phyloP scores from a whole-genome alignment of 2,113 vertebrate genomes.

The Rhynchomys soricoides region DNA sequence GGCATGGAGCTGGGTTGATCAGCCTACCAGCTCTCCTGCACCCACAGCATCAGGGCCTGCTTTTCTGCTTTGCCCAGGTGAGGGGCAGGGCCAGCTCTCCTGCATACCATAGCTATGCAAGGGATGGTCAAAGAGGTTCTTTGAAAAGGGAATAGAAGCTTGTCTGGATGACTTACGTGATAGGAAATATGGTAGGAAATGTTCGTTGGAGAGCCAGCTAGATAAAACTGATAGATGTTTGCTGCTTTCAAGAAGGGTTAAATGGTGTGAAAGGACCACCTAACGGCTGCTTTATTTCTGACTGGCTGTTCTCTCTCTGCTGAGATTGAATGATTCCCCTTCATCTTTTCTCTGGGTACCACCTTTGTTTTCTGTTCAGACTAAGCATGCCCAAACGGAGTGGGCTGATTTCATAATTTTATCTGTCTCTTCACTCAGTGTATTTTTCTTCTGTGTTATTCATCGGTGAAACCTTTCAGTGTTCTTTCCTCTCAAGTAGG shows the following conservation, averaged over 20 bases:
- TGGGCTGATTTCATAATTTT: background rate
- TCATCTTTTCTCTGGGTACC: background rate
- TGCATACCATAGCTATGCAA: background rate
- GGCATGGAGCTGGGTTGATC: background rate
- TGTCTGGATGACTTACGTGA: background rate
- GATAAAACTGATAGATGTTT: background rate
- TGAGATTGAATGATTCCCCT: background rate
- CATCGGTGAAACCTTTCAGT: background rate
- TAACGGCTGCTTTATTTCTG: background rate
- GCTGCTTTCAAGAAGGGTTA: background rate
- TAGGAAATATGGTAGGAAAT: slow-evolving; percentile 7
- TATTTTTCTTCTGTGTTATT: slow-evolving; percentile 21
- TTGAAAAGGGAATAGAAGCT: background rate
- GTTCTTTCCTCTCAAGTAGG: background rate
- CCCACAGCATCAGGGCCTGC: background rate
- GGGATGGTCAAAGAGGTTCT: background rate
- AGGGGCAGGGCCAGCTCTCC: background rate
- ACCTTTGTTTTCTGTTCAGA: slow-evolving; percentile 37
- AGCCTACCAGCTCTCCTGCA: background rate
- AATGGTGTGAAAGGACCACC: background rate
- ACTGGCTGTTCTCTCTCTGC: background rate
- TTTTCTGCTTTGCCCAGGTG: background rate
- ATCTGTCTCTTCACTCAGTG: background rate
- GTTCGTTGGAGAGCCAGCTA: slow-evolving; percentile 5
- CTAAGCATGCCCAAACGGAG: background rate